Evolutionary conservation across 2,888 invertebrate species (phyloP), one percentile per base, ranked within the genome.

Genomic region (Dioctria linearis): DNA sequence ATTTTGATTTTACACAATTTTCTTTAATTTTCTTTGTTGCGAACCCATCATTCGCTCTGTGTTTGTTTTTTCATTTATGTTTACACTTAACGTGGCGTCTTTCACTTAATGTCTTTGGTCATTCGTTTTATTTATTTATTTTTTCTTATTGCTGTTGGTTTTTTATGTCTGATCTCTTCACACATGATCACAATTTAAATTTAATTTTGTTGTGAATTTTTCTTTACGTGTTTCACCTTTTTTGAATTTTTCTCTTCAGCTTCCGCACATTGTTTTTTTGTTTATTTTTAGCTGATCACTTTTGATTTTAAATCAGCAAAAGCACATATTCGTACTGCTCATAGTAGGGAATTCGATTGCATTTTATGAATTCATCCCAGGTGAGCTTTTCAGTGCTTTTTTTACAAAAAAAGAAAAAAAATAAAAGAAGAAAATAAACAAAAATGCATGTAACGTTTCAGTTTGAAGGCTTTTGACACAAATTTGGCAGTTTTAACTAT

Each of bases 231-330:
- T 67, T 42, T 69, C 39, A 39, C 43, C 40, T 59, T 39, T 76
- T 46, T 63, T 46, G 37, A n/a, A 37, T 25, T 5, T 63, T 76
- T 51, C 51, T 63, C 37, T 63, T 25, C 63, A 63, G 76, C 63
- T 76, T 76, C 63, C 63, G 76, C 63, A 76, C 63, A 61, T 13
- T 75, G 8, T 25, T 76, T 76, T 76, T 63, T 71, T 11, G 25
- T 9, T 73, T 73, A 54, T 57, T n/a, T 76, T 76, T 63, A 51
- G 76, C 63, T 76, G 49, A 63, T 63, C 61, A 39, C 37, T 63
- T 76, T 76, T 76, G 76, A 63, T 76, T 76, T 63, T 8, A 63
- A 11, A 73, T 13, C 13, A 25, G 25, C 8, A 61, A 11, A 3
- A 13, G 49, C 61, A 76, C 51, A 63, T 63, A 59, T n/a, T 71